Evolutionary conservation across 1,140 invertebrate genomes (phyloP).

Genomic region (Panonychus citri): DNA sequence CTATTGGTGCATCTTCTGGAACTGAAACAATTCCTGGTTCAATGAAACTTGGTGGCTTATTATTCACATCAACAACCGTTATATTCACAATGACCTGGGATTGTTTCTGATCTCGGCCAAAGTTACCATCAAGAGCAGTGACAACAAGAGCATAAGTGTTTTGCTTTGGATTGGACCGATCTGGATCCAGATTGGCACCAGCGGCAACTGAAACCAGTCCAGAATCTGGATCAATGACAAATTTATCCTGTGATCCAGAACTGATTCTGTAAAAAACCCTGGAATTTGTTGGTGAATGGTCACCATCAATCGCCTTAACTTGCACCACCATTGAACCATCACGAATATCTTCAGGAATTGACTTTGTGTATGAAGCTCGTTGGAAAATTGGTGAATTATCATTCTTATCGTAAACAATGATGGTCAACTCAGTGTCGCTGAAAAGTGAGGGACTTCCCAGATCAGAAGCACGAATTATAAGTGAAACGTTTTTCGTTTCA

Average conservation of each 20-base stretch:
- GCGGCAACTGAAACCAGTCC: slow-evolving; percentile 60
- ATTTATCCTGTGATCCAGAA: slow-evolving; percentile 67
- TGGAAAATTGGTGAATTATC: slow-evolving; percentile 68
- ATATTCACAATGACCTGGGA: slow-evolving; percentile 40
- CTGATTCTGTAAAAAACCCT: slow-evolving; percentile 63
- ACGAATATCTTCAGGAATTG: slow-evolving; percentile 66
- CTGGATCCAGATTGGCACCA: slow-evolving; percentile 66
- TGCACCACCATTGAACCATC: slow-evolving; percentile 50
- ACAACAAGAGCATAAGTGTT: slow-evolving; percentile 27
- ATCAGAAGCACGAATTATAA: slow-evolving; percentile 53
- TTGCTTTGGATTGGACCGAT: slow-evolving; percentile 48
- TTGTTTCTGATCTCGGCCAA: slow-evolving; percentile 41
- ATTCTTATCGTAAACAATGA: slow-evolving; percentile 71
- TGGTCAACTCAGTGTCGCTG: slow-evolving; percentile 27
- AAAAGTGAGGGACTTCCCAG: slow-evolving; percentile 39
- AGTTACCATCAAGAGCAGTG: slow-evolving; percentile 59
- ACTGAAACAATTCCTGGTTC: slow-evolving; percentile 34
- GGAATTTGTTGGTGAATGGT: slow-evolving; percentile 64
- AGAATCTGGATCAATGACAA: slow-evolving; percentile 54
- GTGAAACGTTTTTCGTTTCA: slow-evolving; percentile 11
- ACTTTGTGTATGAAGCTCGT: slow-evolving; percentile 60
- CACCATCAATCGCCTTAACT: slow-evolving; percentile 27
- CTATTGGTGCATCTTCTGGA: slow-evolving; percentile 47
- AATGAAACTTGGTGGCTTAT: slow-evolving; percentile 50
- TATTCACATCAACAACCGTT: slow-evolving; percentile 67